Percentiles rank a stretch among this genome's conserved stretches.
These are phyloP conservation scores for Drepanosiphum platanoidis DNA, from an alignment of 2,888 invertebrate species.

Conservation along the genomic window DNA sequence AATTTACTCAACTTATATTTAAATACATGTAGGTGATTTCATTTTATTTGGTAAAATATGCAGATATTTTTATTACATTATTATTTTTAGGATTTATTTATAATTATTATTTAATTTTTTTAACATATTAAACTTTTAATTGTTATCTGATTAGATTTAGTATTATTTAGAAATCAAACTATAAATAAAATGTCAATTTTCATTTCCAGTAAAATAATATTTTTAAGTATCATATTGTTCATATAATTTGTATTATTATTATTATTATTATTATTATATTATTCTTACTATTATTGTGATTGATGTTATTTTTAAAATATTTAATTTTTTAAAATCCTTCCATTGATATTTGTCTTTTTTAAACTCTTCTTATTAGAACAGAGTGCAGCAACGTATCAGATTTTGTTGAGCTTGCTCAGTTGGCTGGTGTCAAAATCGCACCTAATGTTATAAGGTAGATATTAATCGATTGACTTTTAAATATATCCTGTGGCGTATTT, in stretches of 20 bases:
- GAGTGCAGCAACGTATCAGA: constrained; percentile 30
- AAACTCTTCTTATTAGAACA: constrained; percentile 56
- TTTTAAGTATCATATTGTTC: background rate
- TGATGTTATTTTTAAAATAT: background rate
- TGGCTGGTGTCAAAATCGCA: constrained; percentile 41
- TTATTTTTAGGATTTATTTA: background rate
- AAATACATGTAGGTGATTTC: background rate
- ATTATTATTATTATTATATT: constrained; percentile 16
- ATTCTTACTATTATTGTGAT: background rate
- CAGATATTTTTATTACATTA: background rate
- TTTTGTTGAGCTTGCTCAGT: constrained; percentile 57
- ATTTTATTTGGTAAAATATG: background rate
- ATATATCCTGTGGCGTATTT: background rate
- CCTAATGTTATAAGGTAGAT: constrained; percentile 45
- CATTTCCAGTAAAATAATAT: constrained; percentile 28
- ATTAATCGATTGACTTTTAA: constrained; percentile 4
- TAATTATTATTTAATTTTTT: background rate
- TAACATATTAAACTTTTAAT: background rate
- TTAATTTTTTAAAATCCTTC: constrained; percentile 18
- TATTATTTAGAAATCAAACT: constrained; percentile 13
- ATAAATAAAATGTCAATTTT: constrained; percentile 1
- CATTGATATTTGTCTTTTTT: constrained; percentile 37
- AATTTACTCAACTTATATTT: constrained; percentile 21
- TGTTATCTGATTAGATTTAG: background rate
- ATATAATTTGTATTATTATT: background rate